Evolutionary conservation across 2,888 invertebrate genomes (phyloP).

Genomic region (Sepiola atlantica): DNA sequence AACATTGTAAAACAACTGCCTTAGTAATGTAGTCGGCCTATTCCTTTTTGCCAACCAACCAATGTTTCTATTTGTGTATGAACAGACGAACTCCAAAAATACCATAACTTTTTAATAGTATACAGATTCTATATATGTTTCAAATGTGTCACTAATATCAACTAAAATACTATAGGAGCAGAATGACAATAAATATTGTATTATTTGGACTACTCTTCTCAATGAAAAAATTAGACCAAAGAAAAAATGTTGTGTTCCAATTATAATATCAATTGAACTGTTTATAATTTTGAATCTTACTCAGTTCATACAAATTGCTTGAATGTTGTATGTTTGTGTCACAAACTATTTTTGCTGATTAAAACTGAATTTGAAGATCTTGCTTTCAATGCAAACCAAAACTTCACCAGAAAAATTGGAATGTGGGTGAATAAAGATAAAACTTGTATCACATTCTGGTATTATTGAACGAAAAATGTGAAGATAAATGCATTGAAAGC

Average conservation of each 20-base stretch:
- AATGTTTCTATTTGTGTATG: no score
- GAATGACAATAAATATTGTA: no score
- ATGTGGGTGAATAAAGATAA: neutral
- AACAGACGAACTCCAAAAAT: no score
- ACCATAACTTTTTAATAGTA: no score
- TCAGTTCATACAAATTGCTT: neutral
- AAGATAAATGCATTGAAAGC: constrained; percentile 15
- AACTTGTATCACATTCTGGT: neutral
- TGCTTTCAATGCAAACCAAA: neutral
- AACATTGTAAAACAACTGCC: no score
- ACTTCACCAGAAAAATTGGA: neutral
- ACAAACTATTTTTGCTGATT: neutral
- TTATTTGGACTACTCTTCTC: no score
- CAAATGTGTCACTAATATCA: no score
- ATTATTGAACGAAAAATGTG: neutral
- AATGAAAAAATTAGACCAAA: no score
- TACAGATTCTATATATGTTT: no score
- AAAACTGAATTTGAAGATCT: neutral
- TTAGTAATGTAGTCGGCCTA: no score
- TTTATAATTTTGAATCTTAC: neutral
- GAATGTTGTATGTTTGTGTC: neutral
- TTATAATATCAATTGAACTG: neutral
- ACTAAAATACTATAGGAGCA: no score
- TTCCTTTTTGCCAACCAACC: no score
- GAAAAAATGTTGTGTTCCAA: neutral